These are phyloP conservation scores for Paracanthobrama guichenoti DNA, from an alignment of 2,113 vertebrate genomes.

Conservation along the genomic window DNA sequence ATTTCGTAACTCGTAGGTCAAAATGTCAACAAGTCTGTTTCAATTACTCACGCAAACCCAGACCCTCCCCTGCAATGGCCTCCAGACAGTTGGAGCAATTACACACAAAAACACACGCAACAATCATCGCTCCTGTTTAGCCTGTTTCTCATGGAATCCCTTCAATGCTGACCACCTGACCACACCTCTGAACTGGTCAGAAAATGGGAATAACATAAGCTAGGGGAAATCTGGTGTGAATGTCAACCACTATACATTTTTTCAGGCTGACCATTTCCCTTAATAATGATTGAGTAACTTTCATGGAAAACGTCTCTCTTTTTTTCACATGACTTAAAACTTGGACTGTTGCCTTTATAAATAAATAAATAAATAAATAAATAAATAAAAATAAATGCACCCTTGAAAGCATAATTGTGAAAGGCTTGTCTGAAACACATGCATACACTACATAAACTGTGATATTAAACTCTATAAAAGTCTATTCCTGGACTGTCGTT, in stretches of 20 bases:
- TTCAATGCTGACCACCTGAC: background rate
- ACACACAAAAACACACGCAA: slow-evolving; percentile 17
- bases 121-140: slow-evolving; percentile 15
- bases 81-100: slow-evolving; percentile 46
- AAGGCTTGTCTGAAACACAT: background rate
- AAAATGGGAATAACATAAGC: background rate
- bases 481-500: background rate
- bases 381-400: background rate
- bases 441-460: background rate
- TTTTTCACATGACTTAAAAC: background rate
- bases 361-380: background rate
- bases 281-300: slow-evolving; percentile 4
- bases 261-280: background rate
- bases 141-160: slow-evolving; percentile 30
- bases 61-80: slow-evolving; percentile 12
- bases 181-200: background rate
- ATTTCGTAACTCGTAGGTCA: slow-evolving; percentile 70
- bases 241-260: background rate
- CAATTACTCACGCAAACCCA: slow-evolving; percentile 60
- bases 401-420: background rate
- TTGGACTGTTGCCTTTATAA: background rate
- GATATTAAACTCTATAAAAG: background rate
- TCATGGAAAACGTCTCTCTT: background rate
- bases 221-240: background rate
- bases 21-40: slow-evolving; percentile 65